These are phyloP conservation scores for rabbit (Oryctolagus cuniculus) DNA, from an alignment of 2,113 vertebrate species.

Conservation along the genomic window mOryCun1.1 NC_091434.1:68579001-68579500, in stretches of 20 bases:
- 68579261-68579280: neutral
- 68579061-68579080: neutral
- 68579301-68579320: neutral
- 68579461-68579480: neutral
- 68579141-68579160: neutral
- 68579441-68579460: neutral
- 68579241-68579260: neutral
- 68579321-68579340: neutral
- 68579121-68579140: constrained; percentile 23
- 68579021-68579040: constrained; percentile 17
- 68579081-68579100: neutral
- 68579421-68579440: neutral
- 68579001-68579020: constrained; percentile 12
- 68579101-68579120: neutral
- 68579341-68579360: neutral
- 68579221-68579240: neutral
- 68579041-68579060: neutral
- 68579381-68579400: neutral
- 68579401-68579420: neutral
- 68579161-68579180: neutral
- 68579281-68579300: neutral
- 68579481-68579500: neutral
- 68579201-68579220: neutral
- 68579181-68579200: neutral
- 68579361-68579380: neutral